Base-by-base conservation (phyloP, 2,113 vertebrate species). In the Diphyllodes magnificus region DNA sequence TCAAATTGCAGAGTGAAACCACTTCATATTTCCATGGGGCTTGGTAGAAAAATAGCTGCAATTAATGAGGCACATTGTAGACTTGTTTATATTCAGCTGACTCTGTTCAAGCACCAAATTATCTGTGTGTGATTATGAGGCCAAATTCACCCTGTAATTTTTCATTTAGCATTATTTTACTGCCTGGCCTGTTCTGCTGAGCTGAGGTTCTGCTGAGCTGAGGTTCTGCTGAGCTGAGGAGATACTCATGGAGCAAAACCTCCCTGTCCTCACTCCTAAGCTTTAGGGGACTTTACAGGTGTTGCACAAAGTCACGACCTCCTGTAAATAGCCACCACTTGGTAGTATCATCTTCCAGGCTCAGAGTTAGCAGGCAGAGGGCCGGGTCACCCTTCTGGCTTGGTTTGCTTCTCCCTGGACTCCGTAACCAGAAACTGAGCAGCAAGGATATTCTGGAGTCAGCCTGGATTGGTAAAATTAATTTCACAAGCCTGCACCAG, bases 141-240 rank as follows among this genome's bases (percentile, higher is more conserved):
- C 79, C 90, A 96, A 93, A 96, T 94, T 83, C 57, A 83, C 79
- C 87, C 96, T 92, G 49, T 93, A 93, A 94, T 97, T 96, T 96
- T 93, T 83, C 85, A 90, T 88, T 97, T 96, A 97, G 79, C 44
- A 9, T 93, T 95, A 44, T 94, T 94, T 86, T 93, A 75, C 51
- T 71, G 82, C 64, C 56, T 96, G 79, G 85, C 72, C 60, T 92
- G 12, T 50, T 96, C 51, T 71, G 75, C 22, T 44, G 39, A 39
- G 39, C 39, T 35, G n/a, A n/a, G 37, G 12, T 50, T 96, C 51
- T 71, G 75, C 22, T 44, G 39, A 39, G 39, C 39, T 37, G 37
- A 37, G 37, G 12, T 50, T 96, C 51, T 71, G 75, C 22, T 44
- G 39, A 39, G 39, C 39, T 40, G 70, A 91, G 40, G 70, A 78